Evolutionary conservation across 2,113 vertebrate species (phyloP).

Genomic region (Tretioscincus oriximinensis): DNA sequence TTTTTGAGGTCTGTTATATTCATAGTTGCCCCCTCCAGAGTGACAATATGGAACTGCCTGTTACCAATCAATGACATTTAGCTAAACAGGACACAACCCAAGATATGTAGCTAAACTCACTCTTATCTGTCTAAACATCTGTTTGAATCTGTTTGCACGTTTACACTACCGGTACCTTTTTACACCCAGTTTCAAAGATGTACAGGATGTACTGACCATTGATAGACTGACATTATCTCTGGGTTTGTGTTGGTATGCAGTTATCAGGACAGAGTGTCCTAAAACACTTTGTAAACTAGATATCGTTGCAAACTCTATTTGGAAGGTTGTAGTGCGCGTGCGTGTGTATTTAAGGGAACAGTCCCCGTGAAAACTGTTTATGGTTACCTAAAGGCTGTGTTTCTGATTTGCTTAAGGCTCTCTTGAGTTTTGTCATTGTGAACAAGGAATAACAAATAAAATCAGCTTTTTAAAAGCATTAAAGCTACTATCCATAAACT

Average conservation of each 20-base stretch:
- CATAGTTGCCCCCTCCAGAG: too few relatives aligned
- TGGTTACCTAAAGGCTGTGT: too few relatives aligned
- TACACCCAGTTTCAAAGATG: neutral
- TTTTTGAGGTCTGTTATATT: too few relatives aligned
- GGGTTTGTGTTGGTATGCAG: neutral
- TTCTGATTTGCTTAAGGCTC: too few relatives aligned
- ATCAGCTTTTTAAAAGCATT: too few relatives aligned
- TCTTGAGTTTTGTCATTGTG: too few relatives aligned
- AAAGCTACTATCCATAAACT: too few relatives aligned
- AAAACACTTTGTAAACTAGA: neutral
- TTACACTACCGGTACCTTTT: neutral
- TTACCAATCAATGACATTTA: too few relatives aligned
- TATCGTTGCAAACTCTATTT: neutral
- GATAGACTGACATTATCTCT: neutral
- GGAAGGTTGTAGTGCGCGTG: neutral
- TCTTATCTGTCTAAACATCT: neutral
- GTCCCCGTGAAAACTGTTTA: too few relatives aligned
- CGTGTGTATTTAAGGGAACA: neutral
- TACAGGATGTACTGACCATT: neutral
- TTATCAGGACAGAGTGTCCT: neutral
- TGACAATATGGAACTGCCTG: neutral
- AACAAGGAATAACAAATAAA: too few relatives aligned
- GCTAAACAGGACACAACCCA: neutral
- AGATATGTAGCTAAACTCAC: neutral
- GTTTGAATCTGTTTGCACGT: neutral